Evolutionary conservation across 2,113 vertebrate genomes (phyloP).

Genomic region (Atlantisia rogersi): DNA sequence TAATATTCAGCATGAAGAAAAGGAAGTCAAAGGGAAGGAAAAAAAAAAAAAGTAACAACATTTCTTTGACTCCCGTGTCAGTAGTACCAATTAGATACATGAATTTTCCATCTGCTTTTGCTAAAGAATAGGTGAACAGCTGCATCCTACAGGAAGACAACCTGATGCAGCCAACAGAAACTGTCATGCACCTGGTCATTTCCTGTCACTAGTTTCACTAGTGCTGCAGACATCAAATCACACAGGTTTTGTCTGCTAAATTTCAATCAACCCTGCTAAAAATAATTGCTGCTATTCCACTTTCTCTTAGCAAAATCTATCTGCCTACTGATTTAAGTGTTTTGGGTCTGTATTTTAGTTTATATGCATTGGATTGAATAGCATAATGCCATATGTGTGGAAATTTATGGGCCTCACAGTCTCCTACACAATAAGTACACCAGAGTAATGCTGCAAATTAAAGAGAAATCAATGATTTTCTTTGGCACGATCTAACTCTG

Average conservation of each 20-base stretch:
- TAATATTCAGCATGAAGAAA: constrained; percentile 44
- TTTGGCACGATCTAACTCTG: neutral
- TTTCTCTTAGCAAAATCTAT: neutral
- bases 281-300: neutral
- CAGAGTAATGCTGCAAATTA: constrained; percentile 1
- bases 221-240: neutral
- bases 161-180: constrained; percentile 37
- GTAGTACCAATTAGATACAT: constrained; percentile 65
- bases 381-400: neutral
- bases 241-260: neutral
- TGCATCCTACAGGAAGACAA: constrained; percentile 62
- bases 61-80: constrained; percentile 55
- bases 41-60: neutral
- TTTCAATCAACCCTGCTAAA: neutral
- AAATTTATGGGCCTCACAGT: neutral
- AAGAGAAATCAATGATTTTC: neutral
- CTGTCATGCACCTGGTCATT: constrained; percentile 48
- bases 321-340: neutral
- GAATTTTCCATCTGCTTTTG: constrained; percentile 61
- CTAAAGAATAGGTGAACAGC: constrained; percentile 49
- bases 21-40: neutral
- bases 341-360: neutral
- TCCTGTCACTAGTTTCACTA: neutral
- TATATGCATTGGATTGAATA: neutral
- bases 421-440: neutral